A percentile compares a stretch with the other conserved stretches of the same genome.
phyloP scores from a whole-genome alignment of 2,888 invertebrate species.

The Automeris io region DNA sequence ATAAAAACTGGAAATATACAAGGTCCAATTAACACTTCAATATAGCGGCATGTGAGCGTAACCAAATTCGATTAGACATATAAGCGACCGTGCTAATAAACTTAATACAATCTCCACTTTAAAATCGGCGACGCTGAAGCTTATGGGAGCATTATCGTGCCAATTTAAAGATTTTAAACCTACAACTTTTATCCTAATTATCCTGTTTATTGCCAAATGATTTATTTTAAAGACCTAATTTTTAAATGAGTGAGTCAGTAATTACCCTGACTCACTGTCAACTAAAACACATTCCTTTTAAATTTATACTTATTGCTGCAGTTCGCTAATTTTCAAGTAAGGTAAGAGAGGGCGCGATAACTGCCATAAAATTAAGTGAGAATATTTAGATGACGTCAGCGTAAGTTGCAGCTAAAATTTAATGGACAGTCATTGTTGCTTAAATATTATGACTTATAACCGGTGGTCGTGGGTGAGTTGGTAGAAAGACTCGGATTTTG shows the following conservation, averaged over 20 bases:
- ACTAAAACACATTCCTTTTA: slow-evolving; percentile 5
- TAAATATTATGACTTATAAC: neutral
- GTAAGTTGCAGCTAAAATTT: neutral
- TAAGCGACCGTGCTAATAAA: slow-evolving; percentile 6
- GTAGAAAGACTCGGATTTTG: too few species aligned
- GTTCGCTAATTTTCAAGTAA: slow-evolving; percentile 5
- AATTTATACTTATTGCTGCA: slow-evolving; percentile 5
- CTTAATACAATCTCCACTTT: slow-evolving; percentile 17
- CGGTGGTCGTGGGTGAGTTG: too few species aligned
- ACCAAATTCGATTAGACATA: slow-evolving; percentile 10
- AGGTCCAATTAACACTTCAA: slow-evolving; percentile 6
- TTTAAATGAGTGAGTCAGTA: slow-evolving; percentile 28
- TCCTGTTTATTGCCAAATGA: slow-evolving; percentile 25
- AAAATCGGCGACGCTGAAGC: slow-evolving; percentile 17
- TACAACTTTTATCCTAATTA: slow-evolving; percentile 25
- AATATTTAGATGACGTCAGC: slow-evolving; percentile 4
- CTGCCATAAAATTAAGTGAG: slow-evolving; percentile 7
- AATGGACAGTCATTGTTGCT: neutral
- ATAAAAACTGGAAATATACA: neutral
- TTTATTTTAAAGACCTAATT: slow-evolving; percentile 25
- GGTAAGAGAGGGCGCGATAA: slow-evolving; percentile 6
- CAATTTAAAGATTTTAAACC: slow-evolving; percentile 20
- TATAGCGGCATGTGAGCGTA: slow-evolving; percentile 10
- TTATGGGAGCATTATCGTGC: slow-evolving; percentile 13
- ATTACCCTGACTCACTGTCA: slow-evolving; percentile 16